These are phyloP conservation scores for Oceanodroma tethys DNA, from an alignment of 2,113 vertebrate species.

Conservation along the genomic window DNA sequence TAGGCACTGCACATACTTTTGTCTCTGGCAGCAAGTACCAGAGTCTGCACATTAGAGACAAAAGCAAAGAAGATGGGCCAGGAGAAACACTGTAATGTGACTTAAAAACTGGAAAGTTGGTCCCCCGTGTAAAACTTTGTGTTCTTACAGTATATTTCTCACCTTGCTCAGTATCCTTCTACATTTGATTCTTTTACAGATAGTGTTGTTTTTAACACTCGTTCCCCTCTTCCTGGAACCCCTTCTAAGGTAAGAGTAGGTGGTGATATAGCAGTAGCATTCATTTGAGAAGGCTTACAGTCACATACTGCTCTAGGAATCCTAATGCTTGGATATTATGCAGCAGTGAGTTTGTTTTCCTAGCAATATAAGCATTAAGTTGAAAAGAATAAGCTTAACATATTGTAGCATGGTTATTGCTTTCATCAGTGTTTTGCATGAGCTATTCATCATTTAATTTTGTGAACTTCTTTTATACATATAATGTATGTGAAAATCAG, in stretches of 20 bases:
- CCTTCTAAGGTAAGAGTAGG: constrained; percentile 64
- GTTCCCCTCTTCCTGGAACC: constrained; percentile 34
- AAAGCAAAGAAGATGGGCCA: not conserved
- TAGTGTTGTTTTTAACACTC: constrained; percentile 10
- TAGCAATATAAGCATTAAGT: not conserved
- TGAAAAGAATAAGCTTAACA: not conserved
- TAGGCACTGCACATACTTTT: not conserved
- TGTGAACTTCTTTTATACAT: not conserved
- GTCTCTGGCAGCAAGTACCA: not conserved
- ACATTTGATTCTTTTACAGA: constrained; percentile 37
- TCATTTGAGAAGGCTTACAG: not conserved
- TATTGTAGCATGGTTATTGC: not conserved
- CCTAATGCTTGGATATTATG: not conserved
- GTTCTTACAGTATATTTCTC: not conserved
- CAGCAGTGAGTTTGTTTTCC: not conserved
- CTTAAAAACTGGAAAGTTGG: not conserved
- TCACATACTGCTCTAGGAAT: not conserved
- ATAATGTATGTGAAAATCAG: not conserved
- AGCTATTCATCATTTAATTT: not conserved
- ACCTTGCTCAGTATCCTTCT: not conserved
- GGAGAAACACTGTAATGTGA: not conserved
- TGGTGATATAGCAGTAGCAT: not conserved
- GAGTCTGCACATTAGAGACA: not conserved
- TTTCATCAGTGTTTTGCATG: not conserved
- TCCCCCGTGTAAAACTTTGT: not conserved